phyloP scores from a whole-genome alignment of 2,797 vertebrate genomes.

The Darevskia nairensis region DNA sequence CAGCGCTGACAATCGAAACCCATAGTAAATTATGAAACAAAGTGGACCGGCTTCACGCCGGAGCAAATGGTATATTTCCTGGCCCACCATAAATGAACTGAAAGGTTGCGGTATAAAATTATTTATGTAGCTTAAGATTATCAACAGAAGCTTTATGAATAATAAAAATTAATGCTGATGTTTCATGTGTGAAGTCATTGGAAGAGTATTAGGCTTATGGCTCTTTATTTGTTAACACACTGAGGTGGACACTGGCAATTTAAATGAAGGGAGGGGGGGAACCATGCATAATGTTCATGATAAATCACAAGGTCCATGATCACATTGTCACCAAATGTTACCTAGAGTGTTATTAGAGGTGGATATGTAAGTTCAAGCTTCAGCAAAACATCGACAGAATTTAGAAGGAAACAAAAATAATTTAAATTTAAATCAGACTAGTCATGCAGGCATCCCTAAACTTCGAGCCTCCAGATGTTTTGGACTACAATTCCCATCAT shows the following conservation, averaged over 20 bases:
- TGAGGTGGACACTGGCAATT: not conserved
- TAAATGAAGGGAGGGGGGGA: not conserved
- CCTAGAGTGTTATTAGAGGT: not conserved
- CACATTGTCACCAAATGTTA: not conserved
- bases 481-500: too few relatives aligned
- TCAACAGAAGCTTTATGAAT: constrained; percentile 55
- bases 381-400: not conserved
- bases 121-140: constrained; percentile 55
- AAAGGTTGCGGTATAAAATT: constrained; percentile 34
- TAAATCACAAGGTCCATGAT: not conserved
- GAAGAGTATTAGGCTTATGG: constrained; percentile 28
- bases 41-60: constrained; percentile 39
- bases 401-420: not conserved
- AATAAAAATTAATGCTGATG: constrained; percentile 50
- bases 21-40: constrained; percentile 35
- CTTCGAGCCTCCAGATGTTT: too few relatives aligned
- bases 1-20: constrained; percentile 29
- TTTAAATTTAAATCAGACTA: not conserved
- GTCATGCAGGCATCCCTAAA: not conserved
- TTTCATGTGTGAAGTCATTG: constrained; percentile 48
- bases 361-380: not conserved
- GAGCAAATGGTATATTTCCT: constrained; percentile 38
- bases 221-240: not conserved
- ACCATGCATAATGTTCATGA: not conserved
- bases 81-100: constrained; percentile 43